phyloP scores from a whole-genome alignment of 2,113 vertebrate species.

The Periophthalmodon schlosseri region DNA sequence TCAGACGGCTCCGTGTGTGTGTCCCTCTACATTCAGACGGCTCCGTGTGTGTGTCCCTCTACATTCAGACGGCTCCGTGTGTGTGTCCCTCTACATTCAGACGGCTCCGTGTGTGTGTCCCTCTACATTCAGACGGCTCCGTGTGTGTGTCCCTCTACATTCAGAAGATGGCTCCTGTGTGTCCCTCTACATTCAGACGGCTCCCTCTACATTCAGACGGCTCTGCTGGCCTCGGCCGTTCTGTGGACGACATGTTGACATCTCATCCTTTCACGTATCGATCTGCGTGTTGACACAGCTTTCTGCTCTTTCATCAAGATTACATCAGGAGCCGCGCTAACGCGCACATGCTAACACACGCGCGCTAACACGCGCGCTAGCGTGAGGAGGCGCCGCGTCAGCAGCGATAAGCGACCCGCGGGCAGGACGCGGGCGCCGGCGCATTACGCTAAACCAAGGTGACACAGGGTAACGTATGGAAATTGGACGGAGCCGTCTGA shows the following conservation, averaged over 20 bases:
- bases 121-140: too few species aligned
- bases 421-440: neutral
- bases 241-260: conserved; percentile 9
- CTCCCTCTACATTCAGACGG: too few species aligned
- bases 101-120: too few species aligned
- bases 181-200: too few species aligned
- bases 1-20: too few species aligned
- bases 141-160: too few species aligned
- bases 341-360: neutral
- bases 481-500: neutral
- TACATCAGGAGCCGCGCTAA: conserved; percentile 41
- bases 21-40: too few species aligned
- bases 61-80: too few species aligned
- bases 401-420: conserved; percentile 1
- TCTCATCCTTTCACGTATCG: conserved; percentile 24
- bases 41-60: too few species aligned
- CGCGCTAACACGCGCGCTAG: neutral
- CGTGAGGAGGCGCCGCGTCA: conserved; percentile 1
- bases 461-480: neutral
- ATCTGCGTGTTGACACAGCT: conserved; percentile 34
- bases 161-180: too few species aligned
- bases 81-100: too few species aligned
- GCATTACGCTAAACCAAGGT: conserved; percentile 4
- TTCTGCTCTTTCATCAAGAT: conserved; percentile 55
- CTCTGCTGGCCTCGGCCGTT: too few species aligned